Percentiles rank a stretch among this genome's conserved stretches.
phyloP scores from a whole-genome alignment of 1,140 invertebrate species.

The Dendrolimus punctatus region DNA sequence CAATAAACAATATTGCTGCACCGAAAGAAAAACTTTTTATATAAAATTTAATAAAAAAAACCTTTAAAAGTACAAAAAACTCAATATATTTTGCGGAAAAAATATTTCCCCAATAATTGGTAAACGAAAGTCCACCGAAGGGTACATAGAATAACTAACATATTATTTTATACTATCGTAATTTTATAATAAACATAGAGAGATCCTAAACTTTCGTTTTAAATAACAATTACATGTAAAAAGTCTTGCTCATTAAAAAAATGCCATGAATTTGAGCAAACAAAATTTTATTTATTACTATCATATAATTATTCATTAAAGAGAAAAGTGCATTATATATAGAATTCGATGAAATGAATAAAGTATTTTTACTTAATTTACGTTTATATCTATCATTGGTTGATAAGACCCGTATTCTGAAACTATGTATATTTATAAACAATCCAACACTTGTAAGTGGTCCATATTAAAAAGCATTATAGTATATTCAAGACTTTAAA shows the following conservation, averaged over 20 bases:
- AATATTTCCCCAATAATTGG: slow-evolving; percentile 28
- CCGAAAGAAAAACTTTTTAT: slow-evolving; percentile 28
- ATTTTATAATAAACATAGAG: slow-evolving; percentile 29
- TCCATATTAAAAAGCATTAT: no score
- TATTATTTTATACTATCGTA: slow-evolving; percentile 17
- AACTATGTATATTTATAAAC: no score
- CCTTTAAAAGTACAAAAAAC: slow-evolving; percentile 13
- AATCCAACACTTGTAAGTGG: no score
- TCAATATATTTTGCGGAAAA: slow-evolving; percentile 22
- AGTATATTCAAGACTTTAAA: no score
- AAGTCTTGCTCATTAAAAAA: slow-evolving; percentile 55
- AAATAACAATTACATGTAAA: slow-evolving; percentile 11
- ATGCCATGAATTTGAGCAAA: slow-evolving; percentile 69
- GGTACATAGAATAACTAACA: slow-evolving; percentile 24
- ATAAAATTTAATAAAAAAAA: slow-evolving; percentile 21
- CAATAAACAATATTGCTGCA: slow-evolving; percentile 47
- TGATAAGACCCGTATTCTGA: not conserved
- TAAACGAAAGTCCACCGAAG: slow-evolving; percentile 48
- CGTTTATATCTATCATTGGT: slow-evolving; percentile 9
- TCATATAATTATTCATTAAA: not conserved
- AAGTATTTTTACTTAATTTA: slow-evolving; percentile 10
- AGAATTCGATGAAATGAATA: slow-evolving; percentile 9
- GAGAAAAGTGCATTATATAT: slow-evolving; percentile 3
- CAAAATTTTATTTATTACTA: slow-evolving; percentile 30
- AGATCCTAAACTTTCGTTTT: slow-evolving; percentile 41